A percentile compares a stretch with the other conserved stretches of the same genome.
Conservation (phyloP, 2,797 vertebrate genomes). For the Allobates femoralis region DNA sequence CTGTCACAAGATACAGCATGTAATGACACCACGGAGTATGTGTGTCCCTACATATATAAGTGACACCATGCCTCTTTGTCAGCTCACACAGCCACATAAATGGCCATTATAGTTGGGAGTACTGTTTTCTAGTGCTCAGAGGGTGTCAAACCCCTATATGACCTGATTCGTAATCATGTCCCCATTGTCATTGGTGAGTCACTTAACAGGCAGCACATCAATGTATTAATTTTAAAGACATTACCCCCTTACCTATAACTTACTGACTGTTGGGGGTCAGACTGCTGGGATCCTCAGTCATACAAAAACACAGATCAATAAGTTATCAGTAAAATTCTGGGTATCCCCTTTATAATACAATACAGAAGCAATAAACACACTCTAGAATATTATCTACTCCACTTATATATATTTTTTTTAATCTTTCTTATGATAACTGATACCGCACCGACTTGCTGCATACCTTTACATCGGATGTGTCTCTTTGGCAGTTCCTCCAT, state of each 20-base stretch:
- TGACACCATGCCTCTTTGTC: background rate
- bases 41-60: too few relatives aligned
- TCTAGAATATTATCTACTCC: background rate
- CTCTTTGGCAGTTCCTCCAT: constrained; percentile 97
- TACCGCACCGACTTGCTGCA: background rate
- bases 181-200: background rate
- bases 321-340: too few relatives aligned
- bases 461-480: constrained; percentile 97
- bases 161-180: too few relatives aligned
- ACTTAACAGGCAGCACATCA: background rate
- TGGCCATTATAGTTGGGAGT: background rate
- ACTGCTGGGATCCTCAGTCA: too few relatives aligned
- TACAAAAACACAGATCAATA: too few relatives aligned
- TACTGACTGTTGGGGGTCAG: too few relatives aligned
- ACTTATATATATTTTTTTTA: background rate
- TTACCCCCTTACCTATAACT: too few relatives aligned
- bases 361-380: background rate
- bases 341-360: background rate
- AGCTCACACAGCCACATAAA: background rate
- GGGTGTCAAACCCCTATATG: too few relatives aligned
- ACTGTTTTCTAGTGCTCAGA: background rate
- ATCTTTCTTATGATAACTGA: background rate
- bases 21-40: too few relatives aligned
- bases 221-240: background rate
- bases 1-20: too few relatives aligned